These are phyloP conservation scores for Nothobranchius furzeri DNA, from an alignment of 2,113 vertebrate species.

Conservation along the genomic window DNA sequence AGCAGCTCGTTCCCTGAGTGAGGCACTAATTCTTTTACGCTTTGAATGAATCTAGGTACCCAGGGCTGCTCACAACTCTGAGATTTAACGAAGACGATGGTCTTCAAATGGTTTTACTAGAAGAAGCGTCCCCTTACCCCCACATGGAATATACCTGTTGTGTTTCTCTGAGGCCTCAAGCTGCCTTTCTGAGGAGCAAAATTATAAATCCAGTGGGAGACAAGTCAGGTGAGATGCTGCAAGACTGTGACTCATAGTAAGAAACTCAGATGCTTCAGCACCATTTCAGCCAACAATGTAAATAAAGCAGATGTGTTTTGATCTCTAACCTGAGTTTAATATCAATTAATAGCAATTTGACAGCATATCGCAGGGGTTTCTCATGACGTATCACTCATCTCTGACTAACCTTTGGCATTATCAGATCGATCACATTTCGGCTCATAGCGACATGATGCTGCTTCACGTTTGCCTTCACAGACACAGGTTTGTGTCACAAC, in stretches of 20 bases:
- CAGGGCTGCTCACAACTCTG: conserved; percentile 77
- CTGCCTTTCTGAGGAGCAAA: conserved; percentile 74
- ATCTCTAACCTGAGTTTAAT: conserved; percentile 11
- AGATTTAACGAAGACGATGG: conserved; percentile 78
- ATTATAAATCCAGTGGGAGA: conserved; percentile 76
- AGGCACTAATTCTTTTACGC: conserved; percentile 77
- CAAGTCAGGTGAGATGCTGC: conserved; percentile 76
- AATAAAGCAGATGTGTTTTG: conserved; percentile 8
- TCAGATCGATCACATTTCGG: conserved; percentile 40
- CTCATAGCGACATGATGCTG: conserved; percentile 7
- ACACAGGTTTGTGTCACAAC: not conserved
- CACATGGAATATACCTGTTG: conserved; percentile 76
- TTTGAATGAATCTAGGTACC: conserved; percentile 83
- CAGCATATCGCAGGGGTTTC: conserved; percentile 7
- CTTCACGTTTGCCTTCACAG: conserved; percentile 5
- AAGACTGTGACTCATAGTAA: conserved; percentile 32
- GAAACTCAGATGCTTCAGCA: conserved; percentile 5
- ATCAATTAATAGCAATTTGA: conserved; percentile 4
- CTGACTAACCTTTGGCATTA: conserved; percentile 31
- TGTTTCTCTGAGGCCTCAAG: conserved; percentile 69
- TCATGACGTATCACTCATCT: conserved; percentile 17
- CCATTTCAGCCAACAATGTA: conserved; percentile 3
- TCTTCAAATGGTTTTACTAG: conserved; percentile 78
- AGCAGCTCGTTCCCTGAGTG: conserved; percentile 57
- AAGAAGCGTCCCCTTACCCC: conserved; percentile 60